Percentiles rank a stretch among this genome's conserved stretches.
phyloP scores from a whole-genome alignment of 1,140 invertebrate genomes.

The Drosophila prosaltans region DNA sequence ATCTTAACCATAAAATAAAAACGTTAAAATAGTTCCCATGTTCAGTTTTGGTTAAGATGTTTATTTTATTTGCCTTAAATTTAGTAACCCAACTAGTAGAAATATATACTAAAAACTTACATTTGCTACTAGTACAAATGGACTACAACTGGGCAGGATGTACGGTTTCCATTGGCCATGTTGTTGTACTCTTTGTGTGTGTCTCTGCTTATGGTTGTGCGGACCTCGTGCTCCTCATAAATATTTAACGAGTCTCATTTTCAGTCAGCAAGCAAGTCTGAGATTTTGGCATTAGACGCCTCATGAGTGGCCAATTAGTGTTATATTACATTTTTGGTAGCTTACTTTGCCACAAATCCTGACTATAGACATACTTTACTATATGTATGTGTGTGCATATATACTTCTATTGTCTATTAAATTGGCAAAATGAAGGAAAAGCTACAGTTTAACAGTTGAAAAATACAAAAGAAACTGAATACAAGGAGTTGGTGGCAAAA shows the following conservation, averaged over 20 bases:
- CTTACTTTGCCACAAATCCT: constrained; percentile 48
- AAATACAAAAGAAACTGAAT: background rate
- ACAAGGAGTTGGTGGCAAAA: background rate
- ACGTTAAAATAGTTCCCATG: too few relatives aligned
- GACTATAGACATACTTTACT: background rate
- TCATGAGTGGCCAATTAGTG: constrained; percentile 80
- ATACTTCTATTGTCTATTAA: constrained; percentile 17
- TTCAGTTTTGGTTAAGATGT: too few relatives aligned
- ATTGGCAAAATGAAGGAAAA: constrained; percentile 46
- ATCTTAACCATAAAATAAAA: background rate
- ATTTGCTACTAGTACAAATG: constrained; percentile 10
- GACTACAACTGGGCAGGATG: constrained; percentile 70
- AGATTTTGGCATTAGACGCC: constrained; percentile 70
- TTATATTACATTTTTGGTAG: constrained; percentile 75
- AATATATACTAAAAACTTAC: background rate
- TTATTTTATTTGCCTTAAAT: background rate
- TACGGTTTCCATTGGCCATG: background rate
- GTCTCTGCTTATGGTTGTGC: constrained; percentile 14
- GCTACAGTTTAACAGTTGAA: background rate
- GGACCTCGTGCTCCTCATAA: constrained; percentile 78
- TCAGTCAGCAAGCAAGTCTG: constrained; percentile 52
- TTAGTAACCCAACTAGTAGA: background rate
- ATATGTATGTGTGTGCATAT: too few relatives aligned
- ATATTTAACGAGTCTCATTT: constrained; percentile 79
- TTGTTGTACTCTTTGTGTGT: constrained; percentile 8